Percentiles rank a stretch among this genome's conserved stretches.
Conservation (phyloP, 2,113 vertebrate species). For the Labeo catla region DNA sequence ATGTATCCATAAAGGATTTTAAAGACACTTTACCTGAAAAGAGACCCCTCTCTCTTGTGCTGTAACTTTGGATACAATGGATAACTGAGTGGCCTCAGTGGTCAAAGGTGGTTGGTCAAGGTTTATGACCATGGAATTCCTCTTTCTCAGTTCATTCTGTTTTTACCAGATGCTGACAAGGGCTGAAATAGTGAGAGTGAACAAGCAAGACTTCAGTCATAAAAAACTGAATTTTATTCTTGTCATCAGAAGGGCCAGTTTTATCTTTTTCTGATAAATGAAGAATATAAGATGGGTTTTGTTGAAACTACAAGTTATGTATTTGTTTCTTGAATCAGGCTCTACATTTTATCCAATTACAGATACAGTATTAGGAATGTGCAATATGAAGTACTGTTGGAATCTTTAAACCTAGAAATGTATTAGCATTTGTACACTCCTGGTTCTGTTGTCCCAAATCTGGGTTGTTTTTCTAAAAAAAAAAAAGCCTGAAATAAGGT, state of each 20-base stretch:
- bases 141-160: neutral
- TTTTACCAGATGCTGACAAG: neutral
- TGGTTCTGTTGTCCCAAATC: no score
- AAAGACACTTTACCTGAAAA: neutral
- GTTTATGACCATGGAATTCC: constrained; percentile 30
- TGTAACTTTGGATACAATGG: neutral
- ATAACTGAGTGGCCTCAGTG: constrained; percentile 1
- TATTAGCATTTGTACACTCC: no score
- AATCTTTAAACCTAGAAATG: no score
- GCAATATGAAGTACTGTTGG: no score
- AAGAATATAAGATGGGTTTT: no score
- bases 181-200: neutral
- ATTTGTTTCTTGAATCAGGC: neutral
- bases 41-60: neutral
- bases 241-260: neutral
- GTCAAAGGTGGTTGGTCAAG: neutral
- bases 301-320: neutral
- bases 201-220: neutral
- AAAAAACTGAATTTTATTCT: neutral
- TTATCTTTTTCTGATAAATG: neutral
- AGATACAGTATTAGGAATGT: no score
- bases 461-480: no score
- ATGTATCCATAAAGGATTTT: constrained; percentile 28
- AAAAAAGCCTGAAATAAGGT: neutral
- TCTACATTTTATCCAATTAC: no score